Conservation (phyloP, 1,140 invertebrate species). For the Anastrepha obliqua region DNA sequence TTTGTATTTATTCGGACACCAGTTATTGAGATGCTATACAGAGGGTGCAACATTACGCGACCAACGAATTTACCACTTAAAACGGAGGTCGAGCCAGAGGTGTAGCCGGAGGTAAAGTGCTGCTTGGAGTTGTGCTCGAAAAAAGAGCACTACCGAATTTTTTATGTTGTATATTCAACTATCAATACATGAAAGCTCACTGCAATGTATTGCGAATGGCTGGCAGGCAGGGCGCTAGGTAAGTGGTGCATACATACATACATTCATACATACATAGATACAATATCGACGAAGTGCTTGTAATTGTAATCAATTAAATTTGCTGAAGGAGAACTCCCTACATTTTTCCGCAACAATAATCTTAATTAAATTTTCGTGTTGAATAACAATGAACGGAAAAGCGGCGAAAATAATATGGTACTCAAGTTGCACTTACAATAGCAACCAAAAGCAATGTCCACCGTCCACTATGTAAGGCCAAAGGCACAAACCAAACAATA, state of each 20-base stretch:
- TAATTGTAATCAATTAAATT: conserved; percentile 38
- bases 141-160: background rate
- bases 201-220: no score
- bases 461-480: background rate
- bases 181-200: no score
- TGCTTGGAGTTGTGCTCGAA: background rate
- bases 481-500: background rate
- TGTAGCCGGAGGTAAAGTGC: background rate
- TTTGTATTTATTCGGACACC: no score
- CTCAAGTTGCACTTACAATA: background rate
- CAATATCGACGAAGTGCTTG: background rate
- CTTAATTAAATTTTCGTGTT: conserved; percentile 45
- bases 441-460: background rate
- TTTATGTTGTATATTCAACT: no score
- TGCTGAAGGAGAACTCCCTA: conserved; percentile 10
- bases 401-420: background rate
- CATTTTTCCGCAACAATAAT: conserved; percentile 44
- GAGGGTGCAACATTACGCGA: background rate
- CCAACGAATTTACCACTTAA: background rate
- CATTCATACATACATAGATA: no score
- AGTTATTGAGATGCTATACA: no score
- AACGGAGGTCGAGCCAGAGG: no score
- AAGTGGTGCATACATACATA: no score
- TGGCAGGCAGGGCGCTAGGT: no score
- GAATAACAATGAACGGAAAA: background rate